These are phyloP conservation scores for Neocloeon triangulifer DNA, from an alignment of 1,140 invertebrate genomes.

Conservation along the genomic window DNA sequence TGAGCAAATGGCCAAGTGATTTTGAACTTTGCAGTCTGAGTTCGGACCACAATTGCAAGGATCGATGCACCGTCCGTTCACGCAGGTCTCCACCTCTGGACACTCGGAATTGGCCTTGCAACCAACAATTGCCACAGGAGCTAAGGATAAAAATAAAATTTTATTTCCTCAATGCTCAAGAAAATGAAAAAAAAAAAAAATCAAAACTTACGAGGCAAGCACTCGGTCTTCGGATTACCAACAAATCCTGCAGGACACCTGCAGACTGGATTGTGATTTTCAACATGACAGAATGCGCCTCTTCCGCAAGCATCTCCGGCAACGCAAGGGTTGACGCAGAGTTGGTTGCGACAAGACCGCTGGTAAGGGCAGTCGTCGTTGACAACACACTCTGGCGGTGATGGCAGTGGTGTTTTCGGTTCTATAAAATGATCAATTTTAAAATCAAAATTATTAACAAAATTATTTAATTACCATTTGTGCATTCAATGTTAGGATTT, in stretches of 20 bases:
- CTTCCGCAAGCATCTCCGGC: slow-evolving; percentile 39
- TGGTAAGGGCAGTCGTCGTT: slow-evolving; percentile 53
- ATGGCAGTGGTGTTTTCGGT: slow-evolving; percentile 21
- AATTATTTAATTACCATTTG: slow-evolving; percentile 19
- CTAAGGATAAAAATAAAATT: slow-evolving; percentile 10
- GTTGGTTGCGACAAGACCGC: slow-evolving; percentile 45
- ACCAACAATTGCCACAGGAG: slow-evolving; percentile 15
- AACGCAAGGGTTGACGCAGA: slow-evolving; percentile 56
- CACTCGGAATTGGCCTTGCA: slow-evolving; percentile 62
- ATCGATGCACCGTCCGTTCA: slow-evolving; percentile 50
- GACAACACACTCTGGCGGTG: slow-evolving; percentile 40
- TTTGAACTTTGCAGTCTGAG: slow-evolving; percentile 50
- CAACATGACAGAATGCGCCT: slow-evolving; percentile 53
- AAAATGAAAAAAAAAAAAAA: slow-evolving; percentile 3
- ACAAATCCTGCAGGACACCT: slow-evolving; percentile 51
- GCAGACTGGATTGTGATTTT: slow-evolving; percentile 49
- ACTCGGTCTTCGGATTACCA: slow-evolving; percentile 47
- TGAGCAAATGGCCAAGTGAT: slow-evolving; percentile 61
- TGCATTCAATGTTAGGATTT: slow-evolving; percentile 62
- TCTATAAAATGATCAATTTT: slow-evolving; percentile 17
- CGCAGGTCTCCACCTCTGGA: slow-evolving; percentile 49
- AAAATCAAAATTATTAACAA: not conserved
- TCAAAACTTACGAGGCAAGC: slow-evolving; percentile 44
- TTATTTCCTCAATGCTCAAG: not conserved
- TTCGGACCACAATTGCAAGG: slow-evolving; percentile 68